Percentiles rank a stretch among this genome's conserved stretches.
Conservation (phyloP, 2,797 vertebrate species). For the Anisognathus igniventris region DNA sequence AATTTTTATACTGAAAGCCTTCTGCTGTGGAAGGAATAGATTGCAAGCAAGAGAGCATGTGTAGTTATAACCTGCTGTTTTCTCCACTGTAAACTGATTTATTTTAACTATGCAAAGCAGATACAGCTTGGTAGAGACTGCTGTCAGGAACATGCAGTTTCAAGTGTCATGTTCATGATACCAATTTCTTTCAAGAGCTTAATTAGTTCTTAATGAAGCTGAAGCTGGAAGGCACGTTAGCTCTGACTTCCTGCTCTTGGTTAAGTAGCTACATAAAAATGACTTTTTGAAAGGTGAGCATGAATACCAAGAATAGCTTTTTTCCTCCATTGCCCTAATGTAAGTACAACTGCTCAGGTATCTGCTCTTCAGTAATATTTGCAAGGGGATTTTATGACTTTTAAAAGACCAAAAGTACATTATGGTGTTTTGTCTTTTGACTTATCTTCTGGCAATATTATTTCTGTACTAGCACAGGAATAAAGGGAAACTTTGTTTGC, state of each 20-base stretch:
- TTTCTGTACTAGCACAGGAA: neutral
- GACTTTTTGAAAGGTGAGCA: neutral
- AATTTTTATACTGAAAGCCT: neutral
- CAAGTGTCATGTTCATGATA: neutral
- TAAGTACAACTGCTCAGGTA: neutral
- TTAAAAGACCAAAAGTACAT: neutral
- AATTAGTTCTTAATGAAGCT: neutral
- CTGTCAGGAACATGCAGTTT: neutral
- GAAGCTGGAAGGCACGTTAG: neutral
- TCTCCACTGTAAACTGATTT: neutral
- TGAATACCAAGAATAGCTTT: neutral
- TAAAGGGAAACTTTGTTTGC: constrained; percentile 16
- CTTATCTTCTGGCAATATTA: neutral
- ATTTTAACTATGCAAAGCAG: neutral
- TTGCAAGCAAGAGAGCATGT: neutral
- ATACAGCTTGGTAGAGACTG: neutral
- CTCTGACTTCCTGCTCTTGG: neutral
- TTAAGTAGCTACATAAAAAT: neutral
- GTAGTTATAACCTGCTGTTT: neutral
- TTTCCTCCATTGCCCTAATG: neutral
- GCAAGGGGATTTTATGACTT: constrained; percentile 38
- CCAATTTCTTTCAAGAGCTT: neutral
- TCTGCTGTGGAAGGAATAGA: neutral
- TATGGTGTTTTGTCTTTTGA: neutral
- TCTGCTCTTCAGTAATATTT: constrained; percentile 34